Base-by-base conservation (phyloP, 2,797 vertebrate genomes). In the Spinus olivaceus region DNA sequence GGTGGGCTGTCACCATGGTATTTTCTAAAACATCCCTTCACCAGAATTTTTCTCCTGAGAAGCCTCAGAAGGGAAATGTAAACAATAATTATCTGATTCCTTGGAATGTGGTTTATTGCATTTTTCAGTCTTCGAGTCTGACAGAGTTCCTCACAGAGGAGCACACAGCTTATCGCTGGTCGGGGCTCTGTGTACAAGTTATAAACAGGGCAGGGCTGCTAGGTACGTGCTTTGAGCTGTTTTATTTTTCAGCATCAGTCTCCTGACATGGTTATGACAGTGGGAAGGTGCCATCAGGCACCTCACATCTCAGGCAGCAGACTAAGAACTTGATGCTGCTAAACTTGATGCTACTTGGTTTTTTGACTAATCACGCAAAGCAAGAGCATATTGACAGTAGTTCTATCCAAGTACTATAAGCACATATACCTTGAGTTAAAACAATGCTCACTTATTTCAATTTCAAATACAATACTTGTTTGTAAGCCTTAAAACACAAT, bases 1-100 rank as follows among this genome's bases (percentile, higher is more conserved):
- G 99, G 99, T 99, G 81, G 77, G 91, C 33, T 37, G 6, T 14
- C 24, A 54, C 13, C 51, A 7, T 2, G 28, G 6, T 14, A 13
- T 22, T n/a, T 6, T 21, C 51, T n/a, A 20, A 54, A 22, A 54
- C 22, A 54, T 54, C 50, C 30, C 20, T 54, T n/a, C 3, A 9
- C 51, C 32, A 22, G 51, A 20, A 14, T 14, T 54, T 54, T 54
- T 54, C 30, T 54, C 20, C 20, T n/a, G 32, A n/a, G 20, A 54
- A n/a, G 20, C 51, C 8, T n/a, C 20, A 14, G 51, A 4, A 54
- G n/a, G n/a, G 20, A 54, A 22, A n/a, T 21, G 51, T n/a, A 6
- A n/a, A 22, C 30, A 32, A 21, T 9, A 53, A 20, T 54, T 22
- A n/a, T n/a, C 32, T 54, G 13, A 22, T n/a, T n/a, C 20, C 51